Conservation (phyloP, 2,888 invertebrate genomes). For the Ophioninae sp. region DNA sequence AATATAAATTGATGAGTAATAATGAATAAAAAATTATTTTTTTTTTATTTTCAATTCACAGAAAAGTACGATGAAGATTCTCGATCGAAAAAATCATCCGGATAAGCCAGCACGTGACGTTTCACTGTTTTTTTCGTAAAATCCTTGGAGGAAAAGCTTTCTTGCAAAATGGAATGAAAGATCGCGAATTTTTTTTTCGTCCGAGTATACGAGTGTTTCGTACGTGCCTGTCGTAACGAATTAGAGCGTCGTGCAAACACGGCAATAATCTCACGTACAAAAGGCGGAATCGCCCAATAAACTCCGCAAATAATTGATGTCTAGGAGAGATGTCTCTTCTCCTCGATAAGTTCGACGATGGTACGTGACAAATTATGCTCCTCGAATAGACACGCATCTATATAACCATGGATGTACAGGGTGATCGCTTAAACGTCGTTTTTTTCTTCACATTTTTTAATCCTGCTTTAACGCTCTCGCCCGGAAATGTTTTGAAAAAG, state of each 20-base stretch:
- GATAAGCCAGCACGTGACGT: not conserved
- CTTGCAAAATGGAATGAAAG: not conserved
- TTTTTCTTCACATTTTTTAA: not conserved
- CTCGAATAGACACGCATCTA: constrained; percentile 36
- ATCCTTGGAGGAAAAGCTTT: not conserved
- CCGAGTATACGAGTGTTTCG: not conserved
- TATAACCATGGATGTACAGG: constrained; percentile 16
- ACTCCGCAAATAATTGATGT: constrained; percentile 34
- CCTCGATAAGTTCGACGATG: constrained; percentile 26
- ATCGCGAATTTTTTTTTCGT: not conserved
- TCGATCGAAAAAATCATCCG: not conserved
- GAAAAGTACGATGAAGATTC: not conserved
- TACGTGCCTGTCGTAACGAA: not conserved
- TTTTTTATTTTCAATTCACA: not conserved
- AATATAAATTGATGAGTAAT: no score
- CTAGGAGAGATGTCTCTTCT: constrained; percentile 36
- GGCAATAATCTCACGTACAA: constrained; percentile 20
- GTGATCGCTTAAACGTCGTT: constrained; percentile 53
- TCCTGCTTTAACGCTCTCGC: no score
- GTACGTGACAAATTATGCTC: constrained; percentile 56
- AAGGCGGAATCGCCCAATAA: constrained; percentile 11
- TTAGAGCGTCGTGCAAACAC: constrained; percentile 15
- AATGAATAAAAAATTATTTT: no score
- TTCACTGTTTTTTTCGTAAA: not conserved
- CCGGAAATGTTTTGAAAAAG: no score